phyloP scores from a whole-genome alignment of 2,113 vertebrate genomes.

The Lepus europaeus region DNA sequence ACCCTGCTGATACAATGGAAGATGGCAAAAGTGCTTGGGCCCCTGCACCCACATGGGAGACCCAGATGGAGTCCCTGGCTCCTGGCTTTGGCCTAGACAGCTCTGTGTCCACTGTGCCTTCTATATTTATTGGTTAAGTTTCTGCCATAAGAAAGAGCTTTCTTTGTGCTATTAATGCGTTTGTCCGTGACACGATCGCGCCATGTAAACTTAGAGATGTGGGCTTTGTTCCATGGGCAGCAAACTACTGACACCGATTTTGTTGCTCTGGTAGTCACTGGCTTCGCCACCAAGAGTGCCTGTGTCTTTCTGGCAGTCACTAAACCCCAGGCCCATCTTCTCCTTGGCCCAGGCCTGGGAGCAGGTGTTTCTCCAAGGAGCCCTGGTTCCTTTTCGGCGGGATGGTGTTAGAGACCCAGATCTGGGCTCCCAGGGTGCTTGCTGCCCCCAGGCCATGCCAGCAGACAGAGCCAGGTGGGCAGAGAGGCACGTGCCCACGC shows the following conservation, averaged over 20 bases:
- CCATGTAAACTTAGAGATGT: no score
- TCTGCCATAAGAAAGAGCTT: not conserved
- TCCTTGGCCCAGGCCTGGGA: not conserved
- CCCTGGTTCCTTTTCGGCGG: not conserved
- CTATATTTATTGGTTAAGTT: not conserved
- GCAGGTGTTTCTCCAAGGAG: not conserved
- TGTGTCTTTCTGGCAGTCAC: not conserved
- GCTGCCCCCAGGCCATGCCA: not conserved
- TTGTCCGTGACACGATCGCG: not conserved
- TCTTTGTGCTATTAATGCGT: not conserved
- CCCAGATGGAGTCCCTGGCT: no score
- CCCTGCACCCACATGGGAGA: no score
- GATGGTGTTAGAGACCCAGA: not conserved
- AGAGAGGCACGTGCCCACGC: no score
- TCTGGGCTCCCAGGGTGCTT: not conserved
- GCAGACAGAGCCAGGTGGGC: not conserved
- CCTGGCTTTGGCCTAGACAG: no score
- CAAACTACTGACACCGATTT: not conserved
- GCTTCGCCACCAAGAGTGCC: not conserved
- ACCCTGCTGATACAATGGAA: no score
- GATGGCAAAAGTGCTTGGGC: no score
- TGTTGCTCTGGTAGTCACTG: not conserved
- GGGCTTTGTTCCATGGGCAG: not conserved
- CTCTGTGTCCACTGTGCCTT: not conserved
- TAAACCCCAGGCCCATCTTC: no score